Evolutionary conservation across 2,888 invertebrate genomes (phyloP).

Genomic region (Epistrophella euchroma): DNA sequence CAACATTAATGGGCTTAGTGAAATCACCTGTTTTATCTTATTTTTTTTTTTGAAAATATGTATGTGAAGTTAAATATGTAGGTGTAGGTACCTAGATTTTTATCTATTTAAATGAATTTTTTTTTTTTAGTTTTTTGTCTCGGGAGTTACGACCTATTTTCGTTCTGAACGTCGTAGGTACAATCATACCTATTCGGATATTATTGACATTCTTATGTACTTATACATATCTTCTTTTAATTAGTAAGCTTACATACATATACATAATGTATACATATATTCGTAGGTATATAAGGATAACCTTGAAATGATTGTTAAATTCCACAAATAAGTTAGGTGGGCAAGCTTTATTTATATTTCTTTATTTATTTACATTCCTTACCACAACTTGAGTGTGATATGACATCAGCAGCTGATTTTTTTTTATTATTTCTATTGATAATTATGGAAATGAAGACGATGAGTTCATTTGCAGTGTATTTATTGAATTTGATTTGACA

Average conservation of each 20-base stretch:
- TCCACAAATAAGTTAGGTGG: slow-evolving; percentile 56
- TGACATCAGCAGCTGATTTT: slow-evolving; percentile 66
- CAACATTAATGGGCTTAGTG: slow-evolving; percentile 7
- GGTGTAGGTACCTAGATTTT: neutral
- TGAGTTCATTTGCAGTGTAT: slow-evolving; percentile 58
- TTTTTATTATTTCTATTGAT: slow-evolving; percentile 10
- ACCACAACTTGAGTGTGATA: slow-evolving; percentile 53
- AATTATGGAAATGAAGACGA: slow-evolving; percentile 33
- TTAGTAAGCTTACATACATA: neutral
- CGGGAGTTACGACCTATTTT: neutral
- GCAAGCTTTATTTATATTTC: slow-evolving; percentile 41
- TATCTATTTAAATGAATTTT: neutral
- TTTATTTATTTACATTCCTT: slow-evolving; percentile 33
- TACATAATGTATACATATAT: neutral
- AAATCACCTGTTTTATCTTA: slow-evolving; percentile 28
- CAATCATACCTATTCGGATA: neutral
- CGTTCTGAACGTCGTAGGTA: neutral
- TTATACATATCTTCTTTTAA: neutral
- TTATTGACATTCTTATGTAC: neutral
- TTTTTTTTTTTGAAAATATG: neutral
- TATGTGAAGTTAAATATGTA: neutral
- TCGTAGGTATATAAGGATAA: slow-evolving; percentile 16
- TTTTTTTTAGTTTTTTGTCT: neutral
- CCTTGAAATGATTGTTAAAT: slow-evolving; percentile 57
- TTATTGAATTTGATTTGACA: neutral